Conservation (phyloP, 2,113 vertebrate genomes). For the Caretta caretta region DNA sequence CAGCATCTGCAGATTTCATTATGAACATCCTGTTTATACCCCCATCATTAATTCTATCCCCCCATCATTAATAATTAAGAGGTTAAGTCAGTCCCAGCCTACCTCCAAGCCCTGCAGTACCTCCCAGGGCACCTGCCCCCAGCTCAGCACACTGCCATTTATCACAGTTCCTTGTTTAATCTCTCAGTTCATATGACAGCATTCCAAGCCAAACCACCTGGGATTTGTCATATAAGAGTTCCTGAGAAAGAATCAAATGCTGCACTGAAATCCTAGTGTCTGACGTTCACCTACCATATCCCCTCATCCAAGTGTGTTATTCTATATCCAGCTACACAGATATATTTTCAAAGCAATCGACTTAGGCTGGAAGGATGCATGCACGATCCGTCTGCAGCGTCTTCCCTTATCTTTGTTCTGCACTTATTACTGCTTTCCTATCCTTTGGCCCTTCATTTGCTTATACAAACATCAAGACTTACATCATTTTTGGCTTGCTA, state of each 20-base stretch:
- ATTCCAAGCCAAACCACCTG: not conserved
- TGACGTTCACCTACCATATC: not conserved
- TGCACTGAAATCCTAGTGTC: not conserved
- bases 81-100: conserved; percentile 24
- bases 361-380: not conserved
- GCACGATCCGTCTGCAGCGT: not conserved
- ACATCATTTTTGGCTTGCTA: conserved; percentile 19
- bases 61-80: conserved; percentile 58
- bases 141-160: conserved; percentile 13
- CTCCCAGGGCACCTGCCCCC: conserved; percentile 57
- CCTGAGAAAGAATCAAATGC: conserved; percentile 19
- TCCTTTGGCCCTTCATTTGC: not conserved
- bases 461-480: not conserved
- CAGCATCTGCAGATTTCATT: conserved; percentile 68
- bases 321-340: not conserved
- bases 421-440: not conserved
- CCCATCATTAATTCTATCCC: not conserved
- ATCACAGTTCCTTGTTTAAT: not conserved
- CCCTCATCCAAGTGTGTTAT: not conserved
- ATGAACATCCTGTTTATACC: conserved; percentile 49
- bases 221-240: not conserved
- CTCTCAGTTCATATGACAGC: not conserved
- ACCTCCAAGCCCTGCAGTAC: conserved; percentile 17
- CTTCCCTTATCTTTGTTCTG: not conserved
- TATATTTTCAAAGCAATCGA: not conserved